Percentiles rank a stretch among this genome's conserved stretches.
These are phyloP conservation scores for Phylloscopus whistleri DNA, from an alignment of 2,113 vertebrate species.

Conservation along the genomic window DNA sequence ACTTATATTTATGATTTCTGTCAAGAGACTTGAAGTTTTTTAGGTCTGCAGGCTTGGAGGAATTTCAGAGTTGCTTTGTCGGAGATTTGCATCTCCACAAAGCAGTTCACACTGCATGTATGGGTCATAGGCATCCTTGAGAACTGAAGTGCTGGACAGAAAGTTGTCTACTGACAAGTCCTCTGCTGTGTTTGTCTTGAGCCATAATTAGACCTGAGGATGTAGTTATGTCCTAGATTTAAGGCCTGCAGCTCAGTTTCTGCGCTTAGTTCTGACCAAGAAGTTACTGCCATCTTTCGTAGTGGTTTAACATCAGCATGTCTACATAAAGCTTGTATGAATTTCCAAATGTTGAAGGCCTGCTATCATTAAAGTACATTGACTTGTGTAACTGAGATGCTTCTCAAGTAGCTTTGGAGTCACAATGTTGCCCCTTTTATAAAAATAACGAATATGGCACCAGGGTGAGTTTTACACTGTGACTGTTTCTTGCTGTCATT, in stretches of 20 bases:
- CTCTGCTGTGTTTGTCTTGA: background rate
- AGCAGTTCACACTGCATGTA: background rate
- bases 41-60: background rate
- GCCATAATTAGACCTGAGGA: background rate
- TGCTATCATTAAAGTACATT: background rate
- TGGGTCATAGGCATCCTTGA: background rate
- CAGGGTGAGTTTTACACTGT: background rate
- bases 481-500: background rate
- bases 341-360: background rate
- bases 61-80: background rate
- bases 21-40: background rate
- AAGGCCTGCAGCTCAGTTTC: background rate
- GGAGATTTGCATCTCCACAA: background rate
- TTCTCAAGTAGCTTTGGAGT: background rate
- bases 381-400: background rate
- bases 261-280: background rate
- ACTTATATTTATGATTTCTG: background rate
- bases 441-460: background rate
- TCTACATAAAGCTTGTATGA: background rate
- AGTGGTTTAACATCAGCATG: background rate
- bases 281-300: background rate
- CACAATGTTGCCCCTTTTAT: background rate
- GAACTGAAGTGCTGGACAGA: background rate
- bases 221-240: background rate
- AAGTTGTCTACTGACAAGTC: background rate